These are phyloP conservation scores for Macrosteles quadrilineatus DNA, from an alignment of 1,140 invertebrate species.

Conservation along the genomic window DNA sequence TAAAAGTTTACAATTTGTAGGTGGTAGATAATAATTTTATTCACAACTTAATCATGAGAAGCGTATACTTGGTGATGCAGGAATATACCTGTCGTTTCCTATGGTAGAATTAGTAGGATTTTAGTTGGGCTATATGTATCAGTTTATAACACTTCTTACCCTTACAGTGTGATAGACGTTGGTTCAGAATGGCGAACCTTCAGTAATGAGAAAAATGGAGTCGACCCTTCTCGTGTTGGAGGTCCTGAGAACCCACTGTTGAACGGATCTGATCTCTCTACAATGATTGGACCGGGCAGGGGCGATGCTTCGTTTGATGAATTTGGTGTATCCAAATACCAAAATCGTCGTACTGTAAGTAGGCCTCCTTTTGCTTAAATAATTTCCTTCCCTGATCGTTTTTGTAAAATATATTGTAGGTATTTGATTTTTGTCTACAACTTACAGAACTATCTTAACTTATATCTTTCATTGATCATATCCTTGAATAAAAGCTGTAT, in stretches of 20 bases:
- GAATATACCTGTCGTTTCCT: background rate
- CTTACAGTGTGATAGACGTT: conserved; percentile 94
- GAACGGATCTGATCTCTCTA: conserved; percentile 94
- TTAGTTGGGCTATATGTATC: too few species aligned
- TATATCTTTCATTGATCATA: too few species aligned
- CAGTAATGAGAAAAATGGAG: conserved; percentile 95
- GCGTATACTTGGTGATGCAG: too few species aligned
- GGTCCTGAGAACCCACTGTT: conserved; percentile 94
- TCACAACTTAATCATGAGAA: too few species aligned
- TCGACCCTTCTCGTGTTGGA: conserved; percentile 99
- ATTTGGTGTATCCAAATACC: conserved; percentile 90
- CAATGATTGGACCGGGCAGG: conserved; percentile 92
- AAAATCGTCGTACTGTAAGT: conserved; percentile 83
- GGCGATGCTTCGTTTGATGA: conserved; percentile 78
- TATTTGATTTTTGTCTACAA: too few species aligned
- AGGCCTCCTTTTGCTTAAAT: background rate
- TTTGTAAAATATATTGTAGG: background rate
- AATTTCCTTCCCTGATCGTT: background rate
- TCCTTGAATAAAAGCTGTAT: too few species aligned
- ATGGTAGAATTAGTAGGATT: background rate
- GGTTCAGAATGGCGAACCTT: conserved; percentile 99
- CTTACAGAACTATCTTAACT: too few species aligned
- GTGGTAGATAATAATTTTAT: background rate
- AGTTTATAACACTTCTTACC: too few species aligned
- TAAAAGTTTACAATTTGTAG: background rate